Conservation (phyloP, 53 echinoderm and acorn worm species). For the Echinometra lucunter region DNA sequence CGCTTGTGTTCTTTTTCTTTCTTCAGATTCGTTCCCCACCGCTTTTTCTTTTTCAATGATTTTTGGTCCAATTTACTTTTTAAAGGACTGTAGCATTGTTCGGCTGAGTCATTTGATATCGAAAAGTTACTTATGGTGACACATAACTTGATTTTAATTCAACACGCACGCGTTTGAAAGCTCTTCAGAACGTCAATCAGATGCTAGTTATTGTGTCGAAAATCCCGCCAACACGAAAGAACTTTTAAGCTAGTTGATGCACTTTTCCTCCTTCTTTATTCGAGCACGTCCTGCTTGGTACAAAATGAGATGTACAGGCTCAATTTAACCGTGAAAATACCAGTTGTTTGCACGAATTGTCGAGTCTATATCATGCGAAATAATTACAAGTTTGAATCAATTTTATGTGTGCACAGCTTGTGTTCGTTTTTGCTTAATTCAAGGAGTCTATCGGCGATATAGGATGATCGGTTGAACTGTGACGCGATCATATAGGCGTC, state of each 20-base stretch:
- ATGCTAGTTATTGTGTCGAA: constrained; percentile 37
- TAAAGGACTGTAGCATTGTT: constrained; percentile 61
- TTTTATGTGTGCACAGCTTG: constrained; percentile 53
- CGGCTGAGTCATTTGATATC: constrained; percentile 55
- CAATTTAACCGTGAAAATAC: constrained; percentile 54
- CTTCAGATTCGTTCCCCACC: not conserved
- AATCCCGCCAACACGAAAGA: not conserved
- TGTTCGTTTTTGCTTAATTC: constrained; percentile 13
- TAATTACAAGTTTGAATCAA: constrained; percentile 55
- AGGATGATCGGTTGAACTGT: constrained; percentile 7
- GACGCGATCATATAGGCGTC: not conserved
- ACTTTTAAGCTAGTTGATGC: constrained; percentile 41
- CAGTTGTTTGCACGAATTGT: constrained; percentile 53
- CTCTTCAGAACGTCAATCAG: constrained; percentile 57
- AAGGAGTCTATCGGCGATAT: constrained; percentile 2
- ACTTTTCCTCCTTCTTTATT: constrained; percentile 30
- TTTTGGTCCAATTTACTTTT: constrained; percentile 65
- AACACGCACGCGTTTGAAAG: constrained; percentile 57
- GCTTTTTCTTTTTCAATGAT: constrained; percentile 1
- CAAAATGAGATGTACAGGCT: not conserved
- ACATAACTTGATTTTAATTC: constrained; percentile 63
- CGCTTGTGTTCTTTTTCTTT: not conserved
- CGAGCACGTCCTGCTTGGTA: constrained; percentile 15
- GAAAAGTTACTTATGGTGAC: constrained; percentile 67
- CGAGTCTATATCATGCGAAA: constrained; percentile 44